Evolutionary conservation across 2,888 invertebrate genomes (phyloP).

Genomic region (Pristionchus exspectatus): DNA sequence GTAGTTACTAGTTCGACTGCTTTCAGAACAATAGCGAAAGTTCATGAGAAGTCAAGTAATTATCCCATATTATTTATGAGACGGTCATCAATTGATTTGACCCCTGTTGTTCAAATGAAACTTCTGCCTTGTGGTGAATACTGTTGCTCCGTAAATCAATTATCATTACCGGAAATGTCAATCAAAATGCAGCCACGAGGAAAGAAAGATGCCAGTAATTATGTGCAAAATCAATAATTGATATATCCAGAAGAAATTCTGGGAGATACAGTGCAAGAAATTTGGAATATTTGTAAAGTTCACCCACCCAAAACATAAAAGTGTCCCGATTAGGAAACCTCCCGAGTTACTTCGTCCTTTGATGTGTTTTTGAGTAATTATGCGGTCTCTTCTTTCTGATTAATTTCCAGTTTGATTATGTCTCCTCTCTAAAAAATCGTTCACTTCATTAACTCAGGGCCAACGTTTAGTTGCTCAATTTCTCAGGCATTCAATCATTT

Average conservation of each 20-base stretch:
- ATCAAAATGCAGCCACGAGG: slow-evolving; percentile 18
- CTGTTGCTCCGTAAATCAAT: not conserved
- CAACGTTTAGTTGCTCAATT: not conserved
- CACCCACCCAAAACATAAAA: too few species aligned
- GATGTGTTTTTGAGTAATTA: slow-evolving; percentile 6
- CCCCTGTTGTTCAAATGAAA: not conserved
- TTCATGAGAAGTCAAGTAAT: slow-evolving; percentile 43
- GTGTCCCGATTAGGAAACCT: not conserved
- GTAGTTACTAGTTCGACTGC: not conserved
- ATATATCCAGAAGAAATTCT: too few species aligned
- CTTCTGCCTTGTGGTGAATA: slow-evolving; percentile 11
- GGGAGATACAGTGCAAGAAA: too few species aligned
- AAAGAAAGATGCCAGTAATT: not conserved
- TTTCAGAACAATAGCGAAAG: slow-evolving; percentile 27
- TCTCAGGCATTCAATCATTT: slow-evolving; percentile 20
- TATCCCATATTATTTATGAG: not conserved
- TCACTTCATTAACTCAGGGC: slow-evolving; percentile 12
- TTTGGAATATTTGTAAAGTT: too few species aligned
- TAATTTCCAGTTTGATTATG: slow-evolving; percentile 5
- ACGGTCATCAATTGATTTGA: too few species aligned
- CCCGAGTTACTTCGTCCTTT: slow-evolving; percentile 20
- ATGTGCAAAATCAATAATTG: too few species aligned
- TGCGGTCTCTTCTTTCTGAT: not conserved
- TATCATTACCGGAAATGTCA: slow-evolving; percentile 18
- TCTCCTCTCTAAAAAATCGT: not conserved